Conservation (phyloP, 2,113 vertebrate genomes). For the Perognathus longimembris region DNA sequence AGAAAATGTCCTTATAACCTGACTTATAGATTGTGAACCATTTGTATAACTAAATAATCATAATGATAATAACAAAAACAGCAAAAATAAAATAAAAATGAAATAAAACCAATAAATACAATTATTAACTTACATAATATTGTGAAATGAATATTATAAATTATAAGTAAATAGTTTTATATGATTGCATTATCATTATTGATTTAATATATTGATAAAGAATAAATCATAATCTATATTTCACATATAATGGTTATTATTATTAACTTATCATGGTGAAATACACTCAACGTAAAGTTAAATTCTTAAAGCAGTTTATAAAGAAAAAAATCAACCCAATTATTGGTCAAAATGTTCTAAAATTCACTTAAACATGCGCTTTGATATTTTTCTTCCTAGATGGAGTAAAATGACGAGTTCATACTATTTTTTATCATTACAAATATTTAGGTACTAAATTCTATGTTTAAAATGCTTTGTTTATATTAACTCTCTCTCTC, state of each 20-base stretch:
- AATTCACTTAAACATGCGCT: background rate
- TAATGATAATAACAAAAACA: no score
- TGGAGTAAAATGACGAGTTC: background rate
- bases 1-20: no score
- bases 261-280: background rate
- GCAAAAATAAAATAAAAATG: no score
- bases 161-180: background rate
- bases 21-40: no score
- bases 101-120: no score
- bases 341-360: no score
- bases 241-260: background rate
- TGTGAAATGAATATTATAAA: background rate
- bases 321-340: no score
- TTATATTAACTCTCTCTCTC: no score
- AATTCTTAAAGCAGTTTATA: background rate
- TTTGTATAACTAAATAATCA: no score
- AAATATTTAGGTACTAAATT: constrained; percentile 21
- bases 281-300: background rate
- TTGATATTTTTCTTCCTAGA: background rate
- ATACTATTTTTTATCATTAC: background rate
- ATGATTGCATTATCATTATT: background rate
- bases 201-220: background rate
- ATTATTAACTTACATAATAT: no score
- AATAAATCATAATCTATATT: background rate
- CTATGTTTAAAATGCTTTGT: background rate